Conservation (phyloP, 2,113 vertebrate genomes). For the Varanus salvator region DNA sequence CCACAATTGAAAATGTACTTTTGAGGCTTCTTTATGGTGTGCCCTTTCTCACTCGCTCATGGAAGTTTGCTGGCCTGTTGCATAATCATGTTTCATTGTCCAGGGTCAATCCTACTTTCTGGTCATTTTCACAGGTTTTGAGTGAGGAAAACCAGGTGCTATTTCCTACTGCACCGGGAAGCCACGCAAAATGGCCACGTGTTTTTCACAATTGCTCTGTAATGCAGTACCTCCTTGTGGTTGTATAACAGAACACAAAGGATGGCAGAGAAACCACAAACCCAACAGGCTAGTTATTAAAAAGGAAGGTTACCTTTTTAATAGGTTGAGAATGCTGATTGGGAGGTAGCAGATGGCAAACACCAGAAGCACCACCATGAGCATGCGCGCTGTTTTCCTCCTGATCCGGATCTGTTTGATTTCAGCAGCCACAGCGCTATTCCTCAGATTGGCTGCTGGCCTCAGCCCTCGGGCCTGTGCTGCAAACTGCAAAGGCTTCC, state of each 20-base stretch:
- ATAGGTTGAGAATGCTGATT: conserved; percentile 94
- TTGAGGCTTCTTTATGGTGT: too few species aligned
- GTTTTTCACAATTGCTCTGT: too few species aligned
- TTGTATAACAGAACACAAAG: conserved; percentile 20
- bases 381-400: conserved; percentile 95
- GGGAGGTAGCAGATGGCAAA: conserved; percentile 97
- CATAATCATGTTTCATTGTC: conserved; percentile 5
- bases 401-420: conserved; percentile 93
- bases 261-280: background rate
- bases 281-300: conserved; percentile 9
- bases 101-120: too few species aligned
- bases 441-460: conserved; percentile 82
- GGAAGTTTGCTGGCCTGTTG: background rate
- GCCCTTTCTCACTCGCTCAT: too few species aligned
- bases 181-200: too few species aligned
- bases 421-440: conserved; percentile 88
- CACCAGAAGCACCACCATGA: conserved; percentile 95
- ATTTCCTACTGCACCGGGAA: too few species aligned
- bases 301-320: conserved; percentile 89
- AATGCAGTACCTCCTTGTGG: too few species aligned
- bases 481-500: conserved; percentile 85
- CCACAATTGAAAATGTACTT: background rate
- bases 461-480: conserved; percentile 73
- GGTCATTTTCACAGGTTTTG: too few species aligned
- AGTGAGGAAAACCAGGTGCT: too few species aligned